These are phyloP conservation scores for Aphelocoma coerulescens DNA, from an alignment of 2,113 vertebrate species.

Conservation along the genomic window DNA sequence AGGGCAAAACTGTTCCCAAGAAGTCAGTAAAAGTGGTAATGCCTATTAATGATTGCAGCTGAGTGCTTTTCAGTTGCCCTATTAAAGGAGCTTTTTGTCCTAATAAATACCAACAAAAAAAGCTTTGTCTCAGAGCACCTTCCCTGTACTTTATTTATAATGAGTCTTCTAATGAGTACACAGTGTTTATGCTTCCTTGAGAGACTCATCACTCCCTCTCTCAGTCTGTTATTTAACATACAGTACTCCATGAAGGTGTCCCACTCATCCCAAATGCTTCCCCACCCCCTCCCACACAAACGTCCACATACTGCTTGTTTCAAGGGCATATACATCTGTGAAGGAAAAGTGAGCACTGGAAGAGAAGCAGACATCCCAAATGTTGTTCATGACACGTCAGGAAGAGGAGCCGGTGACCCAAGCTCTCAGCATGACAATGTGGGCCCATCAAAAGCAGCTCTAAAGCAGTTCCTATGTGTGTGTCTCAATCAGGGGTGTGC, in stretches of 20 bases:
- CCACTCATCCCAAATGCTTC: slow-evolving; percentile 26
- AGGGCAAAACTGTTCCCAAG: slow-evolving; percentile 71
- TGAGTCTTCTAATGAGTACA: slow-evolving; percentile 78
- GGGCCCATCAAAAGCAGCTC: not conserved
- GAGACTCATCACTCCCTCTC: slow-evolving; percentile 75
- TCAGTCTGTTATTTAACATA: slow-evolving; percentile 74
- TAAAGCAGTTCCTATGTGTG: not conserved
- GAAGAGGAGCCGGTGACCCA: not conserved
- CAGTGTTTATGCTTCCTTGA: slow-evolving; percentile 77
- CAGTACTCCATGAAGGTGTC: slow-evolving; percentile 52
- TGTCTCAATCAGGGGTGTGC: not conserved
- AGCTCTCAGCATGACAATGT: not conserved
- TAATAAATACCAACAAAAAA: slow-evolving; percentile 72
- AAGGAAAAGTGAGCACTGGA: not conserved
- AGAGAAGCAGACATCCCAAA: not conserved
- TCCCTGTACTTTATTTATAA: slow-evolving; percentile 78
- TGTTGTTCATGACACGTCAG: not conserved
- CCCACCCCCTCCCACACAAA: not conserved
- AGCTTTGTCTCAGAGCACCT: slow-evolving; percentile 76
- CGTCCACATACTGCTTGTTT: not conserved
- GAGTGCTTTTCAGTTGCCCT: slow-evolving; percentile 73
- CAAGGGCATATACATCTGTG: slow-evolving; percentile 31
- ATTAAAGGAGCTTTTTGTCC: slow-evolving; percentile 77
- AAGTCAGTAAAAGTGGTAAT: slow-evolving; percentile 73
- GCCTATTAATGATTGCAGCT: slow-evolving; percentile 71